These are phyloP conservation scores for Glyptemys insculpta DNA, from an alignment of 2,797 vertebrate species.

Conservation along the genomic window DNA sequence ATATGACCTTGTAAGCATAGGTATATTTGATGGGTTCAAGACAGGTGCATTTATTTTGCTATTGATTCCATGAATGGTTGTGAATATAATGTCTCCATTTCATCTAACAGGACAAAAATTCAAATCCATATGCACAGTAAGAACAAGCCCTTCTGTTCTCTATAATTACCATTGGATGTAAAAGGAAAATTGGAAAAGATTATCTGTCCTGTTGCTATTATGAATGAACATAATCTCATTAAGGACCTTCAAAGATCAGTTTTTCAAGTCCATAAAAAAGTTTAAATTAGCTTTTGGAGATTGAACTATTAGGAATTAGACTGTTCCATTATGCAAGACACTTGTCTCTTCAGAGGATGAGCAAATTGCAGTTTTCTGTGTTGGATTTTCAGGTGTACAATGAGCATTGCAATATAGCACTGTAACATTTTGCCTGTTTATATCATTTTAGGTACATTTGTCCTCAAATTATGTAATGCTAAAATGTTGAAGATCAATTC, in stretches of 20 bases:
- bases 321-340: not conserved
- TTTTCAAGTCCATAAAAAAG: not conserved
- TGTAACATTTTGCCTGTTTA: not conserved
- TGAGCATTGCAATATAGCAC: not conserved
- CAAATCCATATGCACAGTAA: not conserved
- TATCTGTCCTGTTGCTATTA: slow-evolving; percentile 9
- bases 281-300: slow-evolving; percentile 11
- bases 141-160: not conserved
- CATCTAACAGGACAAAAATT: not conserved
- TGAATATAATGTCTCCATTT: not conserved
- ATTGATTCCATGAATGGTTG: not conserved
- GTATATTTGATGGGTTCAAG: not conserved
- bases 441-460: not conserved
- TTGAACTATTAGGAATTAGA: not conserved
- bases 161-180: not conserved
- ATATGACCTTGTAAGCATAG: not conserved
- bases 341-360: not conserved
- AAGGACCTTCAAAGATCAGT: not conserved
- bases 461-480: not conserved
- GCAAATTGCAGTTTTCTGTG: not conserved
- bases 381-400: not conserved
- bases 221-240: slow-evolving; percentile 3
- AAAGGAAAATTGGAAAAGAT: slow-evolving; percentile 37
- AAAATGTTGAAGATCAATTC: not conserved
- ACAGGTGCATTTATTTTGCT: not conserved